Evolutionary conservation across 2,113 vertebrate species (phyloP).

Genomic region (Morphnarchus princeps): DNA sequence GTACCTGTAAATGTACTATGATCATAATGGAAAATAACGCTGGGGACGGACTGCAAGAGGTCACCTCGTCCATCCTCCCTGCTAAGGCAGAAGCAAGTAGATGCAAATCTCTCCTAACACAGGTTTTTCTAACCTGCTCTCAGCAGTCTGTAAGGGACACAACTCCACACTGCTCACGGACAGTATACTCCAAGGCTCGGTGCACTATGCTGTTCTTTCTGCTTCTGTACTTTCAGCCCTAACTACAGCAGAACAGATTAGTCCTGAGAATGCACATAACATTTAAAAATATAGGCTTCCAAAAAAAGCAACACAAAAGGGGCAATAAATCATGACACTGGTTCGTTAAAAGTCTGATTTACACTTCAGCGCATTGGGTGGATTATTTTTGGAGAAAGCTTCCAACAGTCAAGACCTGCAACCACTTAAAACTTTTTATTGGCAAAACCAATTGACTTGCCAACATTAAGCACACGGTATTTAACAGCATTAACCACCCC

Average conservation of each 20-base stretch:
- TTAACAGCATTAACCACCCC: neutral
- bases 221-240: neutral
- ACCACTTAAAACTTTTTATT: neutral
- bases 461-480: neutral
- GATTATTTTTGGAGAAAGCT: neutral
- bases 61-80: accelerated
- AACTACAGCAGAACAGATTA: neutral
- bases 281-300: neutral
- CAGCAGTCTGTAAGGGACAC: accelerated
- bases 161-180: neutral
- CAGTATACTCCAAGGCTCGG: neutral
- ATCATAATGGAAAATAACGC: accelerated
- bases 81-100: neutral
- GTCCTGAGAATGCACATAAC: accelerated
- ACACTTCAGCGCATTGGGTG: neutral
- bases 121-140: neutral
- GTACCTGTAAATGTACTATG: no score
- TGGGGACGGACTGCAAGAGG: neutral
- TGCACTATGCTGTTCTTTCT: neutral
- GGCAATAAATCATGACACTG: neutral
- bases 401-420: neutral
- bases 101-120: accelerated
- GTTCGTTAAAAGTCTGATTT: neutral
- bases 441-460: neutral
- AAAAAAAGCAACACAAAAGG: neutral